A percentile compares a stretch with the other conserved stretches of the same genome.
These are phyloP conservation scores for Misgurnus mizolepis DNA, from an alignment of 2,113 vertebrate species.

Conservation along the genomic window DNA sequence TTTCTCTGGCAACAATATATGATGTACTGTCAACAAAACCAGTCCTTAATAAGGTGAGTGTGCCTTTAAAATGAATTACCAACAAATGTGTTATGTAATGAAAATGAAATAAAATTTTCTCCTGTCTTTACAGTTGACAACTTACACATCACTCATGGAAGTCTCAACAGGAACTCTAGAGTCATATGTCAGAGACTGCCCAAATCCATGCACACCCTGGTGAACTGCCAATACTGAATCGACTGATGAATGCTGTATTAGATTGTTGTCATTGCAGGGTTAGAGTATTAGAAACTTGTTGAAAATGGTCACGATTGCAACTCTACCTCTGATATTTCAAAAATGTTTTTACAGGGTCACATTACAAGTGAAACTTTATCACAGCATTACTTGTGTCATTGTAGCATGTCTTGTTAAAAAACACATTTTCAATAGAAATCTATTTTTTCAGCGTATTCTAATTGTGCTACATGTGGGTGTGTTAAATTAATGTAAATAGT, in stretches of 20 bases:
- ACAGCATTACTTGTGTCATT: neutral
- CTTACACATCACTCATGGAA: slow-evolving; percentile 81
- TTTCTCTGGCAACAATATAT: slow-evolving; percentile 76
- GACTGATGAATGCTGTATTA: neutral
- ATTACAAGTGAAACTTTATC: neutral
- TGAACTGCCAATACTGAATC: slow-evolving; percentile 58
- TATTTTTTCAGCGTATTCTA: neutral
- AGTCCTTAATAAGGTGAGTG: slow-evolving; percentile 85
- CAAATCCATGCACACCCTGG: slow-evolving; percentile 81
- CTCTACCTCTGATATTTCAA: neutral
- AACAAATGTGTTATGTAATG: neutral
- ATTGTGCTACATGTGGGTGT: neutral
- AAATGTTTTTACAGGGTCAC: neutral
- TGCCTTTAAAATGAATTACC: neutral
- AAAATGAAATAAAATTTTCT: neutral
- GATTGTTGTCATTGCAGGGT: neutral
- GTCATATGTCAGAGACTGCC: slow-evolving; percentile 79
- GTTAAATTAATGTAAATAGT: neutral
- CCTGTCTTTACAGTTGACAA: slow-evolving; percentile 74
- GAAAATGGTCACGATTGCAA: neutral
- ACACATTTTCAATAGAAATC: neutral
- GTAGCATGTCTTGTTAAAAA: neutral
- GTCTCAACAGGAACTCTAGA: slow-evolving; percentile 72
- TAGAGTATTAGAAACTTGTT: neutral
- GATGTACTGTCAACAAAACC: slow-evolving; percentile 86